phyloP scores from a whole-genome alignment of 2,888 invertebrate species.

The Syritta pipiens region DNA sequence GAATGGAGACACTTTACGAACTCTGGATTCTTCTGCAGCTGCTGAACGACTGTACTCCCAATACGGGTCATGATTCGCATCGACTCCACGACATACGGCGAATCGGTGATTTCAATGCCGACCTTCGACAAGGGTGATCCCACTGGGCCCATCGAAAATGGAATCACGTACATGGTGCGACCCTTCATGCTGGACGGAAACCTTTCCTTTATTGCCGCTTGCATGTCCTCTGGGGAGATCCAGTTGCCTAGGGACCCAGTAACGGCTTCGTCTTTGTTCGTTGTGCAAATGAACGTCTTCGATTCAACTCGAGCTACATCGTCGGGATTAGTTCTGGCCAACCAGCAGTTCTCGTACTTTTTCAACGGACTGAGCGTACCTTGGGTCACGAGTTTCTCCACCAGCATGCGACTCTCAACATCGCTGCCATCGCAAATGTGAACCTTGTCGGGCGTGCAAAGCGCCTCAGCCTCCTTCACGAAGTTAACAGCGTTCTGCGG shows the following conservation, averaged over 20 bases:
- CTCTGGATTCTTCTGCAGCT: constrained; percentile 81
- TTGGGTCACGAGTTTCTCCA: constrained; percentile 87
- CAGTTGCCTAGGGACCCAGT: constrained; percentile 95
- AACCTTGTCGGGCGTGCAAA: constrained; percentile 92
- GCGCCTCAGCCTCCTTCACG: constrained; percentile 87
- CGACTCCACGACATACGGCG: constrained; percentile 97
- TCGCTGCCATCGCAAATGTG: constrained; percentile 97
- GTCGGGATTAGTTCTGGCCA: constrained; percentile 96
- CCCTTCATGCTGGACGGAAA: constrained; percentile 95
- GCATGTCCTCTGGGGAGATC: constrained; percentile 91
- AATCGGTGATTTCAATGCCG: constrained; percentile 98
- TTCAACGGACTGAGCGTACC: constrained; percentile 89
- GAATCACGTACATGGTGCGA: constrained; percentile 98
- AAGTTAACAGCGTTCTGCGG: constrained; percentile 82
- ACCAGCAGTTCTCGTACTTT: constrained; percentile 96
- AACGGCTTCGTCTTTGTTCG: constrained; percentile 88
- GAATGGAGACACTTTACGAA: constrained; percentile 97
- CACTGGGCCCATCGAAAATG: constrained; percentile 99
- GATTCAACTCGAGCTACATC: constrained; percentile 99
- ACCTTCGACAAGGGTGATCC: constrained; percentile 97
- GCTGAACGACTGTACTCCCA: constrained; percentile 82
- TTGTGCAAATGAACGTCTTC: constrained; percentile 95
- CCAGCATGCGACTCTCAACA: constrained; percentile 86
- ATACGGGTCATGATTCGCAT: constrained; percentile 99
- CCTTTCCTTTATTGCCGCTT: constrained; percentile 88